These are phyloP conservation scores for Amblyornis subalaris DNA, from an alignment of 2,113 vertebrate species.

Conservation along the genomic window DNA sequence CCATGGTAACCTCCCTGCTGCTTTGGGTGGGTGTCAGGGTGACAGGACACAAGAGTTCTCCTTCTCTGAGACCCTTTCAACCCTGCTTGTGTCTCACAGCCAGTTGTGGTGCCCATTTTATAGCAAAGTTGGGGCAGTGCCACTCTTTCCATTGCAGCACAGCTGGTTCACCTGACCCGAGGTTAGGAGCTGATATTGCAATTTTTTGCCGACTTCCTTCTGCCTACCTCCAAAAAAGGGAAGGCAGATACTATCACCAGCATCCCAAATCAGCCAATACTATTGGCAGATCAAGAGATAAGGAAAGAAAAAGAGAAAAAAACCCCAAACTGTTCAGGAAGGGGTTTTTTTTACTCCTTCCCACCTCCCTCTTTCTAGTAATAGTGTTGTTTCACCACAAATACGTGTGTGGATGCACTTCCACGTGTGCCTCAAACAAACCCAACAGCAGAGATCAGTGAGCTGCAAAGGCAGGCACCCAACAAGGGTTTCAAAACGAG, in stretches of 20 bases:
- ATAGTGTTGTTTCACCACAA: neutral
- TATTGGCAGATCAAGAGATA: constrained; percentile 10
- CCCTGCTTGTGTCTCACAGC: neutral
- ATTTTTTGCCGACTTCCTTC: constrained; percentile 52
- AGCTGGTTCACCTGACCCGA: neutral
- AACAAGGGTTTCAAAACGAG: neutral
- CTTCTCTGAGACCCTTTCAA: neutral
- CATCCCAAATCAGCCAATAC: neutral
- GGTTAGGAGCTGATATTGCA: neutral
- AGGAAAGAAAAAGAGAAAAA: neutral
- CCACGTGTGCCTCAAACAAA: neutral
- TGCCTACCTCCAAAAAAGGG: neutral
- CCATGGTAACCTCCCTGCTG: neutral
- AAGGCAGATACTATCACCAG: neutral
- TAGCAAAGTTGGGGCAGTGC: neutral
- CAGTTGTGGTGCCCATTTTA: constrained; percentile 1
- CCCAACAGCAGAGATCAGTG: neutral
- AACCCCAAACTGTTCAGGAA: neutral
- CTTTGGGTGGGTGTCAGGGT: neutral
- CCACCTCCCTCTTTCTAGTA: neutral
- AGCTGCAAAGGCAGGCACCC: neutral
- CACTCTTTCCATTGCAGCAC: constrained; percentile 21
- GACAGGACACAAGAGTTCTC: neutral
- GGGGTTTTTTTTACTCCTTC: neutral
- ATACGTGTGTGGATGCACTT: neutral